Evolutionary conservation across 2,113 vertebrate genomes (phyloP), one percentile per base, ranked within the genome.

Genomic region (Paramisgurnus dabryanus): DNA sequence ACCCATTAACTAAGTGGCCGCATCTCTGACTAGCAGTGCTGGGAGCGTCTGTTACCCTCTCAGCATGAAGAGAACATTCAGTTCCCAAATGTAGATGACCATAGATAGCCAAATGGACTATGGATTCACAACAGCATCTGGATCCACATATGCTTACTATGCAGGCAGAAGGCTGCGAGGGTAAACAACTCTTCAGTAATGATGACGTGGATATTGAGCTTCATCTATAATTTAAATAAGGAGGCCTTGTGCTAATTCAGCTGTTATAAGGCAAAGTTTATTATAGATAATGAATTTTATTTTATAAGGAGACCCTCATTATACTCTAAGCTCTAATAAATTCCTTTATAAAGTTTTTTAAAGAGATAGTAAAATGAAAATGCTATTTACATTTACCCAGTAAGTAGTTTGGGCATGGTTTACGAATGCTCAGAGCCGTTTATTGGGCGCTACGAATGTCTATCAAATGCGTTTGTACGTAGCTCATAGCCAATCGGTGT

Each of bases 51-150:
- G 70, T 55, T 22, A 47, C 69, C 45, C 67, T 78, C 75, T 45
- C 45, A 65, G 63, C 47, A n/a, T 80, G 82, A 15, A 68, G 50
- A 49, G 71, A 74, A 74, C 79, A 67, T 74, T 75, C 61, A 47
- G 79, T 80, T 75, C 70, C 70, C 45, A 45, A 70, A 61, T 58
- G 12, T 60, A 55, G 49, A 68, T 58, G 66, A 69, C 13, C n/a
- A 63, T 57, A 55, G 15, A 67, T 34, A 70, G 27, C 27, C 27
- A 34, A 64, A 50, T 82, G 76, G 49, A 55, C 63, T 69, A 12
- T 74, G 22, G 49, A 63, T 49, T 67, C 45, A 55, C 53, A 63
- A 66, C 47, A 66, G 76, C 67, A 72, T 63, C 74, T 81, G 66
- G 60, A 75, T 61, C 41, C 49, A 58, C 70, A 65, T 50, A 68